These are phyloP conservation scores for Seladonia tumulorum DNA, from an alignment of 2,888 invertebrate species.

Conservation along the genomic window DNA sequence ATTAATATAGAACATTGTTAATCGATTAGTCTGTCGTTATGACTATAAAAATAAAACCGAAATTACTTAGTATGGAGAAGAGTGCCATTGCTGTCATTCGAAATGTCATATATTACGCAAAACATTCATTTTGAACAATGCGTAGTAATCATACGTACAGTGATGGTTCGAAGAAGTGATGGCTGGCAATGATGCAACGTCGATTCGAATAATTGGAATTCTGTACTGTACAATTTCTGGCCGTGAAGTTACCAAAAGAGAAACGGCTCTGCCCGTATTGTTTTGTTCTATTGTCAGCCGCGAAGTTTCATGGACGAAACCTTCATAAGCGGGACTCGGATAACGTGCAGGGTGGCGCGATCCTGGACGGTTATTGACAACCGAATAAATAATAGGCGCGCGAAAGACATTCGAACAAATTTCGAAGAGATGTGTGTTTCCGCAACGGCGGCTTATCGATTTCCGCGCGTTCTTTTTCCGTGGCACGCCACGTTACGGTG, in stretches of 20 bases:
- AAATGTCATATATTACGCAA: no score
- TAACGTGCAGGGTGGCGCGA: neutral
- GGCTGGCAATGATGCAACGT: no score
- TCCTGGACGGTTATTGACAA: slow-evolving; percentile 45
- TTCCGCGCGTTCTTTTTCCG: slow-evolving; percentile 36
- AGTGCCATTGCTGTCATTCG: no score
- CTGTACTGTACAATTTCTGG: neutral
- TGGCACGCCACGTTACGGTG: slow-evolving; percentile 16
- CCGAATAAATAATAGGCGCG: slow-evolving; percentile 48
- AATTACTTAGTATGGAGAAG: no score
- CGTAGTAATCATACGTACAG: no score
- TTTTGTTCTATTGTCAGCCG: neutral
- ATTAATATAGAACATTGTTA: no score
- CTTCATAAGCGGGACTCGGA: neutral
- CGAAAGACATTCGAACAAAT: slow-evolving; percentile 54
- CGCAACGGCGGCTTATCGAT: slow-evolving; percentile 51
- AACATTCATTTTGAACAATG: no score
- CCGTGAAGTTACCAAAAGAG: neutral
- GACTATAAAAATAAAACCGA: no score
- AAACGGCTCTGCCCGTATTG: neutral
- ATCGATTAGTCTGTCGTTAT: no score
- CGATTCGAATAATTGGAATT: neutral
- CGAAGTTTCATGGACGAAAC: neutral
- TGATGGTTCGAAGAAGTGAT: no score
- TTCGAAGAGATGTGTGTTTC: slow-evolving; percentile 51